Conservation (phyloP, 2,113 vertebrate genomes). For the Calidris pugnax region DNA sequence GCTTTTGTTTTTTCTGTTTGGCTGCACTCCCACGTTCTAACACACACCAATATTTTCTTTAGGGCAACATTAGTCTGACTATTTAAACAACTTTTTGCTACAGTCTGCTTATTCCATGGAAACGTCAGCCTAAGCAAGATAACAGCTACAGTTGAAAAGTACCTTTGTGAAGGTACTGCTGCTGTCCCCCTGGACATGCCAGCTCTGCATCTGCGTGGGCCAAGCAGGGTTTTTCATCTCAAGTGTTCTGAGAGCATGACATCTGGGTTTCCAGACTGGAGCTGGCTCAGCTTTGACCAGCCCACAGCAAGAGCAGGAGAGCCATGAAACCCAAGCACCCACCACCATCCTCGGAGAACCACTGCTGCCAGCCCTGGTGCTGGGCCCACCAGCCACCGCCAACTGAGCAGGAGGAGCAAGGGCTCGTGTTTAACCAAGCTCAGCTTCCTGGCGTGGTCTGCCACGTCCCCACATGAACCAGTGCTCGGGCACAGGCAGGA, state of each 20-base stretch:
- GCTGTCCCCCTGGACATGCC: not conserved
- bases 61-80: not conserved
- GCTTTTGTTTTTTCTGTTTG: not conserved
- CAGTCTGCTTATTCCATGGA: not conserved
- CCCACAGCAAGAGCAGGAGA: not conserved
- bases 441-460: not conserved
- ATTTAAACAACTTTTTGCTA: not conserved
- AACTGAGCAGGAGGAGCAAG: not conserved
- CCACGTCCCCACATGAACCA: not conserved
- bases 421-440: not conserved
- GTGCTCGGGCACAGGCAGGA: not conserved
- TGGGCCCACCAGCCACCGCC: not conserved
- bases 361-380: not conserved
- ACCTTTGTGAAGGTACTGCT: not conserved
- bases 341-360: fast-evolving
- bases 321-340: too few species aligned
- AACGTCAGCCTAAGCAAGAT: not conserved
- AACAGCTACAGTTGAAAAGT: not conserved
- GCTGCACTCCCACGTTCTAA: not conserved
- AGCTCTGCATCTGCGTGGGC: not conserved
- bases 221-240: not conserved
- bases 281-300: not conserved
- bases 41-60: not conserved
- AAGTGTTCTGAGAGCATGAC: fast-evolving
- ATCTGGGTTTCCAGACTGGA: not conserved